Percentiles rank a stretch among this genome's conserved stretches.
phyloP scores from a whole-genome alignment of 2,888 invertebrate species.

The Podotricha telesiphe region DNA sequence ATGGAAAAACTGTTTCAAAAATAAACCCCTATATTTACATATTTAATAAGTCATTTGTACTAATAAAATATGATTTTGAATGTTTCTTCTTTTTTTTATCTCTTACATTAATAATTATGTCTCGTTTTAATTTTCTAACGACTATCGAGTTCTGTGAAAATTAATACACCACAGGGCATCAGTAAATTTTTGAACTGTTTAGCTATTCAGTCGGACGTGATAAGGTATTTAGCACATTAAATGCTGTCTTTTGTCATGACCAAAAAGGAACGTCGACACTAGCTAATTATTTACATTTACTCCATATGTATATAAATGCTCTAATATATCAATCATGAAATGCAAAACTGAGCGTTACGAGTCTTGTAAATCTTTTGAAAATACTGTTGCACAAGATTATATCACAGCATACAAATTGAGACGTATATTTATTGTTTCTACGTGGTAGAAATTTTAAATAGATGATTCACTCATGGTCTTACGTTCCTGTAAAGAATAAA shows the following conservation, averaged over 20 bases:
- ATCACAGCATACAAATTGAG: neutral
- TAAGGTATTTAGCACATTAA: constrained; percentile 58
- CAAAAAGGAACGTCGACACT: constrained; percentile 54
- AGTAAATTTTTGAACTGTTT: constrained; percentile 46
- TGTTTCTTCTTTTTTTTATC: neutral
- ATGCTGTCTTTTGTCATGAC: constrained; percentile 58
- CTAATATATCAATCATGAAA: constrained; percentile 32
- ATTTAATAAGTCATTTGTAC: constrained; percentile 49
- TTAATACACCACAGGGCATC: constrained; percentile 38
- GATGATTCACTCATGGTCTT: neutral
- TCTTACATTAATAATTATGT: neutral
- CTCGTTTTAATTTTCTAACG: neutral
- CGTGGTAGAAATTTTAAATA: neutral
- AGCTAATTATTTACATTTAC: constrained; percentile 59
- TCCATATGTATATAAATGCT: constrained; percentile 49
- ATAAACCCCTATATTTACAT: constrained; percentile 80
- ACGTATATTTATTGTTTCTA: neutral
- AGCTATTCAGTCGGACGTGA: constrained; percentile 52
- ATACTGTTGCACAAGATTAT: neutral
- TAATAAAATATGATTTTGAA: neutral
- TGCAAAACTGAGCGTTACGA: neutral
- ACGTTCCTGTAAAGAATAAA: constrained; percentile 4
- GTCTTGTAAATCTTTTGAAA: neutral
- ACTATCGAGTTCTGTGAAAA: constrained; percentile 1
- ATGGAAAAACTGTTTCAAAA: constrained; percentile 95